Percentiles rank a stretch among this genome's conserved stretches.
Conservation (phyloP, 2,113 vertebrate species). For the Periophthalmodon schlosseri region DNA sequence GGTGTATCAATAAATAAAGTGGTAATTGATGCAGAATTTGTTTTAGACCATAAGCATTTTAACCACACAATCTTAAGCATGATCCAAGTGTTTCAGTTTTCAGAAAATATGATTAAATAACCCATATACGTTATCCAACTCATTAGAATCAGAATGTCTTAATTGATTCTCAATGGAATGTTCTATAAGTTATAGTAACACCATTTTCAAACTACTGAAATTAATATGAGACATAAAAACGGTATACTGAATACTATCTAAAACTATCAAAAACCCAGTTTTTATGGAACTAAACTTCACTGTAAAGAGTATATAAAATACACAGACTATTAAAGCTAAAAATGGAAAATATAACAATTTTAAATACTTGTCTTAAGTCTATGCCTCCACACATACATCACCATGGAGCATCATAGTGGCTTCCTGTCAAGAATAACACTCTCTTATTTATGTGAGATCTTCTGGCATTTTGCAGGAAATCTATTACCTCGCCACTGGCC, state of each 20-base stretch:
- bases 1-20: constrained; percentile 52
- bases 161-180: neutral
- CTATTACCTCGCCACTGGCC: constrained; percentile 73
- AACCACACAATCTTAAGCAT: neutral
- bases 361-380: neutral
- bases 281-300: neutral
- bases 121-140: neutral
- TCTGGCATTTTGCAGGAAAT: constrained; percentile 72
- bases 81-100: neutral
- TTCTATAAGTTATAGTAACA: neutral
- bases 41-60: neutral
- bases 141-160: neutral
- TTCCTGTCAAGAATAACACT: constrained; percentile 73
- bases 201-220: neutral
- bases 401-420: constrained; percentile 53
- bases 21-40: neutral
- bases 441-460: constrained; percentile 73
- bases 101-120: neutral
- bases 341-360: neutral
- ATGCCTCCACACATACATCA: constrained; percentile 48
- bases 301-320: neutral
- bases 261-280: neutral
- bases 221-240: neutral
- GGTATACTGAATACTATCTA: neutral
- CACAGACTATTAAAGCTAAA: neutral